Evolutionary conservation across 2,113 vertebrate genomes (phyloP), one percentile per base, ranked within the genome.

Genomic region (Hippolais icterina): DNA sequence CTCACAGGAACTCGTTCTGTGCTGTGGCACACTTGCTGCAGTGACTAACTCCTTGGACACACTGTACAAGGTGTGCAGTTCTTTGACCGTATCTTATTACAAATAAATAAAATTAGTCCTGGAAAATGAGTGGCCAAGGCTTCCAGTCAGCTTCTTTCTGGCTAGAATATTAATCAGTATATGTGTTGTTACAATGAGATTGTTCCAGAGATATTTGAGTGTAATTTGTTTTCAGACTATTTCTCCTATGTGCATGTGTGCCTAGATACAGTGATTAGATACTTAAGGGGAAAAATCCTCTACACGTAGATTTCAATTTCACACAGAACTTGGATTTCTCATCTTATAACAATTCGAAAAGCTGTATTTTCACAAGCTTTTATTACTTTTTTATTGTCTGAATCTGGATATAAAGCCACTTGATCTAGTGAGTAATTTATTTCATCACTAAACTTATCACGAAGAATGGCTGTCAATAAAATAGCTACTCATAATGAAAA

Each of bases 151-250:
- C 37, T 90, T 76, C 39, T 18, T 81, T 79, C 41, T 83, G 64
- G 56, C 23, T 92, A 83, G 69, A 96, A 87, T 92, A 81, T 74
- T 94, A 83, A 95, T 86, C 27, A 94, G 46, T 54, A 78, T 83
- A 83, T 59, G 31, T 47, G 44, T 83, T 70, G 74, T 75, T 93
- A 93, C 39, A 95, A 74, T 72, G 46, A 81, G 85, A 86, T 90
- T 83, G 41, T 91, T 82, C 65, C 52, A 86, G 61, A 87, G 74
- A 94, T 91, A 80, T 61, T 89, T 4, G 4, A 68, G 14, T 52
- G 31, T 68, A 76, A 81, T 95, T 96, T 88, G 46, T 85, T 92
- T 95, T 81, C 66, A 83, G 66, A 77, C 13, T 89, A 24, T 64
- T 88, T 83, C 24, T 68, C 18, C 33, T 79, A 8, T 64, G 28